Percentiles rank a stretch among this genome's conserved stretches.
These are phyloP conservation scores for Rhynchophorus ferrugineus DNA, from an alignment of 1,140 invertebrate genomes.

Conservation along the genomic window DNA sequence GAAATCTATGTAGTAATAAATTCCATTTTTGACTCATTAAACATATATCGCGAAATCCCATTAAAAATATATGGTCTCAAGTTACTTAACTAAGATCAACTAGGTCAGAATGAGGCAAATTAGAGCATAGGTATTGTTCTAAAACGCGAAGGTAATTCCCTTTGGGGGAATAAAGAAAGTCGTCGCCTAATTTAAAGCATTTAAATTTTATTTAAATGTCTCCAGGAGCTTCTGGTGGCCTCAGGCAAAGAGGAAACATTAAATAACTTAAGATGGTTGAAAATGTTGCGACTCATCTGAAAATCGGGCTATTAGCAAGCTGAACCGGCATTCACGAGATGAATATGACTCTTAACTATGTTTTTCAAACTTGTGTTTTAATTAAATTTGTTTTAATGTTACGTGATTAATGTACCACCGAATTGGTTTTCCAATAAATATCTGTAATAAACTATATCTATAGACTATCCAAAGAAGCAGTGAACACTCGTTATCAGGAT, in stretches of 20 bases:
- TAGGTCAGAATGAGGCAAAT: neutral
- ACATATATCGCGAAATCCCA: neutral
- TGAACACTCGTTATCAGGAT: too few species aligned
- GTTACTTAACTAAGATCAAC: neutral
- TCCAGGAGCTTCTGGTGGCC: neutral
- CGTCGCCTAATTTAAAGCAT: slow-evolving; percentile 10
- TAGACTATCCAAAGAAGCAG: too few species aligned
- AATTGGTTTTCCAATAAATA: too few species aligned
- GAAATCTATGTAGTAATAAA: too few species aligned
- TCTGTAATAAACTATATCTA: too few species aligned
- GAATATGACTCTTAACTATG: too few species aligned
- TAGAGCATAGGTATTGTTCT: neutral
- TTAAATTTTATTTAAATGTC: slow-evolving; percentile 16
- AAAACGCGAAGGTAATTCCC: slow-evolving; percentile 10
- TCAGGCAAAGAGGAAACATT: neutral
- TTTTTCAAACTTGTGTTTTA: too few species aligned
- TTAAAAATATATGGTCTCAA: neutral
- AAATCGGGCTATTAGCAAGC: neutral
- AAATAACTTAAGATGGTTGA: slow-evolving; percentile 1
- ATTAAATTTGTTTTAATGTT: too few species aligned
- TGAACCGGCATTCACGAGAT: neutral
- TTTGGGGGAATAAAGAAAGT: slow-evolving; percentile 15
- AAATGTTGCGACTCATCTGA: neutral
- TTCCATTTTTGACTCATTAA: neutral
- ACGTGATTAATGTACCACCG: too few species aligned